These are phyloP conservation scores for Carollia perspicillata DNA, from an alignment of 2,113 vertebrate genomes.

Conservation along the genomic window DNA sequence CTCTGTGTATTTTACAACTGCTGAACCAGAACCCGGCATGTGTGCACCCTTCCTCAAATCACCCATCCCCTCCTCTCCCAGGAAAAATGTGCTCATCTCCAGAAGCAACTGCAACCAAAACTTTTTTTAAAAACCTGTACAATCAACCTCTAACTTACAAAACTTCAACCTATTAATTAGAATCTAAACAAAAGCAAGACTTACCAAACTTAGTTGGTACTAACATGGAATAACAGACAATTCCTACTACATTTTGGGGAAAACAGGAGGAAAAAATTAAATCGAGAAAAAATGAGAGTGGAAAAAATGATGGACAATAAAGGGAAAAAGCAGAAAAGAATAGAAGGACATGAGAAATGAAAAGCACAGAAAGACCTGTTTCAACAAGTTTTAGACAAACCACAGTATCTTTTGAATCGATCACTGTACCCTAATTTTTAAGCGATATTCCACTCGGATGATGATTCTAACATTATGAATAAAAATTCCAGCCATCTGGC, in stretches of 20 bases:
- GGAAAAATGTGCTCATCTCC: constrained; percentile 23
- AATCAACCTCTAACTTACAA: neutral
- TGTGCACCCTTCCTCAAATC: neutral
- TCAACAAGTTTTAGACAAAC: neutral
- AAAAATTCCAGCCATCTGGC: neutral
- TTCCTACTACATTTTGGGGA: neutral
- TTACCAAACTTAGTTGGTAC: neutral
- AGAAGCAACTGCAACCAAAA: constrained; percentile 11
- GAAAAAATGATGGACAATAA: neutral
- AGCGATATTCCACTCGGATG: neutral
- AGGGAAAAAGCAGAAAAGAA: neutral
- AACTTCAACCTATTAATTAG: neutral
- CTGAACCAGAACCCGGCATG: neutral
- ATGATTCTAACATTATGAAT: neutral
- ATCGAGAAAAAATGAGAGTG: neutral
- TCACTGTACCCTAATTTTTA: neutral
- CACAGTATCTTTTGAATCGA: neutral
- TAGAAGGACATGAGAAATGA: neutral
- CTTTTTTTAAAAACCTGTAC: neutral
- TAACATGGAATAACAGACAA: neutral
- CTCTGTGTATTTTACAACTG: neutral
- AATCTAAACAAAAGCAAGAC: constrained; percentile 7
- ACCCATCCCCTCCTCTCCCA: neutral
- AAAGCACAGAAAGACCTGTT: neutral
- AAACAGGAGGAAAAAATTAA: neutral